Evolutionary conservation across 2,113 vertebrate species (phyloP), one percentile per base, ranked within the genome.

Genomic region (Bufo gargarizans): DNA sequence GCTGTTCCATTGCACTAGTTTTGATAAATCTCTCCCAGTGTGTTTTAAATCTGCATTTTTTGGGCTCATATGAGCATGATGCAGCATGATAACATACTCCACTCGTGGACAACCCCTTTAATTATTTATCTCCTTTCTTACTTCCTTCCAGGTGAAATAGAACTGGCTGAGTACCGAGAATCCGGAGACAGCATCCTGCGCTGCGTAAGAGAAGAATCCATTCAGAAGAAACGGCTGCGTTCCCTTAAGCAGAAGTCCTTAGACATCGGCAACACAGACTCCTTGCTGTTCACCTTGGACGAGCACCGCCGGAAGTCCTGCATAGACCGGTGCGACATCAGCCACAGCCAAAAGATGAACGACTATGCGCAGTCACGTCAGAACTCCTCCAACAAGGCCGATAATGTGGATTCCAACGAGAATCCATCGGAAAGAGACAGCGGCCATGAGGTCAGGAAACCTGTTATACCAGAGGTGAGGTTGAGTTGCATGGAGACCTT

Each of bases 191-290:
- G 95, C 90, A 96, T 99, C 88, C 95, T 99, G 33, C 97, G 96
- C 92, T 97, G 97, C 87, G 96, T 97, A 92, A 94, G 97, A 93
- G 98, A 99, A 93, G 97, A 98, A 90, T 97, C 96, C 94, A 96
- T 96, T 92, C 97, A 97, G 93, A 98, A 98, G 95, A 99, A 98
- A 92, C 95, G 97, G 65, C 95, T 99, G 49, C 98, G 97, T 91
- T 97, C 98, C 93, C 97, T 99, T 91, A 99, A 99, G 94, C 98
- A 99, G 94, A 98, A 99, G 94, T 99, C 98, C 92, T 95, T 99
- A 93, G 98, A 99, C 94, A 99, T 99, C 92, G 95, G 96, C 91
- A 99, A 99, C 82, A 96, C 98, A n/a, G 98, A 99, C 94, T 98
- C 97, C 89, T 95, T 99, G 91, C 94, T 99, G 90, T 99, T 97